Conservation (phyloP, 2,797 vertebrate species). For the Miichthys miiuy region DNA sequence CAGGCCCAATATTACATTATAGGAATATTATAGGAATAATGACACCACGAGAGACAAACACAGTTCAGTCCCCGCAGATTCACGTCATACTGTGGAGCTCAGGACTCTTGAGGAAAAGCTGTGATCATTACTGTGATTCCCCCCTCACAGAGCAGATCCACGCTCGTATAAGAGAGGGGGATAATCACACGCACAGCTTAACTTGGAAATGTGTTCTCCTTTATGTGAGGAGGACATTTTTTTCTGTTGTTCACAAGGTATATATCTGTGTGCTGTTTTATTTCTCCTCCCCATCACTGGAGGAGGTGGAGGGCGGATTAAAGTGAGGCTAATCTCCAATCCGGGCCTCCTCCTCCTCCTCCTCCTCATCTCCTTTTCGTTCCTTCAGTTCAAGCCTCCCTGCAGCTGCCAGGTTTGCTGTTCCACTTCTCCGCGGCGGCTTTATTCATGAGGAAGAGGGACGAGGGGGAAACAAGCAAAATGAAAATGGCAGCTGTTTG, state of each 20-base stretch:
- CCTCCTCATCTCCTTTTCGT: conserved; percentile 39
- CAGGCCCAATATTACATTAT: background rate
- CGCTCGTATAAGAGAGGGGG: conserved; percentile 7
- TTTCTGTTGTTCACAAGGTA: conserved; percentile 45
- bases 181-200: conserved; percentile 57
- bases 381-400: conserved; percentile 57
- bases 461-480: conserved; percentile 74
- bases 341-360: conserved; percentile 59
- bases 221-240: conserved; percentile 42
- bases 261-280: conserved; percentile 29
- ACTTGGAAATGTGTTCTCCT: conserved; percentile 46
- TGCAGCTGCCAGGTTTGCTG: conserved; percentile 80
- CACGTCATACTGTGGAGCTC: background rate
- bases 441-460: conserved; percentile 80
- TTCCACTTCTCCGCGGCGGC: conserved; percentile 71
- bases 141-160: conserved; percentile 11
- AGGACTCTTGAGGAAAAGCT: background rate
- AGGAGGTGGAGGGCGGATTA: conserved; percentile 65
- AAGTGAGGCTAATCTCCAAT: conserved; percentile 75
- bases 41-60: background rate
- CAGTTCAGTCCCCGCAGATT: background rate
- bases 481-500: conserved; percentile 88
- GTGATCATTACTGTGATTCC: background rate
- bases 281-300: conserved; percentile 43
- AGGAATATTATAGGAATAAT: background rate